Evolutionary conservation across 1,140 invertebrate genomes (phyloP), one percentile per base, ranked within the genome.

Genomic region (Drosophila pallidifrons): DNA sequence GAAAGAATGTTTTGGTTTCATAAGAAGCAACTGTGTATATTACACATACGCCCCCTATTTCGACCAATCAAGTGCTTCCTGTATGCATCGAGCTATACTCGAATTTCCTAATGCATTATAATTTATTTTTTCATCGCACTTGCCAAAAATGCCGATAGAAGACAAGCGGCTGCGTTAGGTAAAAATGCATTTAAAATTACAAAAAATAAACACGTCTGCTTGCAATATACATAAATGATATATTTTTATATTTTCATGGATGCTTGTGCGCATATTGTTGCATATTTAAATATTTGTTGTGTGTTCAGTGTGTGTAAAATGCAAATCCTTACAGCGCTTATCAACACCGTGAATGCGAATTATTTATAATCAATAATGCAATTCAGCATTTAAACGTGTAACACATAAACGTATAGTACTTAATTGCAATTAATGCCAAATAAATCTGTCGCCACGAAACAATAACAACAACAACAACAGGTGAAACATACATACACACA

Each of bases 361-460:
- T 57, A 57, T 57, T 57, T 54, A 54, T 5, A 32, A 32, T 54
- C 30, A 35, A 54, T 30, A 6, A 54, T 13, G n/a, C 15, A 15
- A 10, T 43, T 13, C n/a, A 47, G 49, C 28, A 41, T 54, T 3
- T 25, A 35, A 32, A 28, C 49, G 63, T 55, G n/a, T n/a, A 15
- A 59, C n/a, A 45, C 16, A 43, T 70, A 67, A 68, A 54, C 13
- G 41, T 43, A 43, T 43, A 38, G 41, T 43, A 11, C 68, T 82
- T 82, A 81, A 66, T 51, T 55, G 59, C 52, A 68, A 57, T 70
- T 68, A 82, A 71, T 87, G 69, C 66, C 73, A 83, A 83, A 88
- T 78, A 83, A 87, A 87, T 81, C 80, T 89, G 83, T 87, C 83
- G 83, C 85, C 83, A 71, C 13, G 13, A 20, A 46, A 10, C 52